Evolutionary conservation across 2,797 vertebrate genomes (phyloP).

Genomic region (Sebastes hubbsi): DNA sequence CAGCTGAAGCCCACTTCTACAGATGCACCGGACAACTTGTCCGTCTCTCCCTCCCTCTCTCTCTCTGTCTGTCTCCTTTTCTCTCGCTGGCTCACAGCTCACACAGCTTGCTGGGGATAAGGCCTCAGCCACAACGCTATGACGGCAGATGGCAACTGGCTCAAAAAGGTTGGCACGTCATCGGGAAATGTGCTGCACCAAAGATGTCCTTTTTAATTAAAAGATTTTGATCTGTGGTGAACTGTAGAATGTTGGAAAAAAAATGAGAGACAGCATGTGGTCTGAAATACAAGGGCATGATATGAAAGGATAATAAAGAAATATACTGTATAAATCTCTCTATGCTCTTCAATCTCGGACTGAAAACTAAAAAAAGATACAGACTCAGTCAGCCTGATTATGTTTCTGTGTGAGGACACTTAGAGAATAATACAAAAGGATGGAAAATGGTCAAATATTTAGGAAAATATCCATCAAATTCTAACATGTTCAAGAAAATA

Average conservation of each 20-base stretch:
- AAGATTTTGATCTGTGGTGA: slow-evolving; percentile 80
- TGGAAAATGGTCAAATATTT: neutral
- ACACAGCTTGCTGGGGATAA: slow-evolving; percentile 79
- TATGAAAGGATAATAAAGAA: slow-evolving; percentile 64
- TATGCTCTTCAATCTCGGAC: slow-evolving; percentile 13
- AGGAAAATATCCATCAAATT: slow-evolving; percentile 9
- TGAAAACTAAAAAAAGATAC: slow-evolving; percentile 1
- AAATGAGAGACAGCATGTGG: slow-evolving; percentile 56
- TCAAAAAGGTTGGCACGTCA: slow-evolving; percentile 80
- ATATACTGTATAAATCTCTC: slow-evolving; percentile 27
- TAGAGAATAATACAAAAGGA: slow-evolving; percentile 19
- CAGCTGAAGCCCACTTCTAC: slow-evolving; percentile 40
- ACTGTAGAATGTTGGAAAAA: slow-evolving; percentile 66
- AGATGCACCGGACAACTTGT: slow-evolving; percentile 44
- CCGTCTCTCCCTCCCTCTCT: neutral
- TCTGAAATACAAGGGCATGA: slow-evolving; percentile 64
- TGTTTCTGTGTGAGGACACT: neutral
- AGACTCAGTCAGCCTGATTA: neutral
- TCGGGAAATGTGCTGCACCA: slow-evolving; percentile 79
- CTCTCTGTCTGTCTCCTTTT: slow-evolving; percentile 28
- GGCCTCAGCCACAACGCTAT: slow-evolving; percentile 72
- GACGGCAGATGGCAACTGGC: slow-evolving; percentile 82
- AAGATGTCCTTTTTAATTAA: slow-evolving; percentile 85
- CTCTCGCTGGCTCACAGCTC: slow-evolving; percentile 62
- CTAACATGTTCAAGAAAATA: neutral